phyloP scores from a whole-genome alignment of 2,888 invertebrate genomes.

The Labia minor region DNA sequence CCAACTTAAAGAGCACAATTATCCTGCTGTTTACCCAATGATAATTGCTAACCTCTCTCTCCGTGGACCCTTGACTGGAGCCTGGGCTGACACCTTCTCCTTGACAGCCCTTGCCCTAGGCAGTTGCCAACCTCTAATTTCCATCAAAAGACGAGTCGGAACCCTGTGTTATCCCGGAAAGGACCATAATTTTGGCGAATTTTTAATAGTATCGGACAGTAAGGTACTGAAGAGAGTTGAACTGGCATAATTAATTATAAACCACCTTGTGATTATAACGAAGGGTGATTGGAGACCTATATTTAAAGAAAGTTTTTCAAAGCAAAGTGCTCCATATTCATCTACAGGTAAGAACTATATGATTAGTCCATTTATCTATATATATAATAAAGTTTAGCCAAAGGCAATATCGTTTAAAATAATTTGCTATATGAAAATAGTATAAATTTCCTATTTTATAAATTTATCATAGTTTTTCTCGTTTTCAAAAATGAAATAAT shows the following conservation, averaged over 20 bases:
- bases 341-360: background rate
- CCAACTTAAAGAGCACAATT: no score
- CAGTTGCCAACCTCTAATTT: background rate
- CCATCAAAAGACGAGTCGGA: background rate
- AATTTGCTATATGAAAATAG: background rate
- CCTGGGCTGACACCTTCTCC: background rate
- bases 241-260: background rate
- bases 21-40: no score
- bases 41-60: no score
- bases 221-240: background rate
- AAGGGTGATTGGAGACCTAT: background rate
- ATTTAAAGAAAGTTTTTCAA: background rate
- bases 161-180: background rate
- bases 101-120: background rate
- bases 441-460: background rate
- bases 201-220: background rate
- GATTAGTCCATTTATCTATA: background rate
- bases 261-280: slow-evolving; percentile 5
- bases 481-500: background rate
- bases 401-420: background rate
- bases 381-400: background rate
- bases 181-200: slow-evolving; percentile 13
- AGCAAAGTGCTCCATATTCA: background rate
- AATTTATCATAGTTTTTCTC: background rate
- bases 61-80: background rate